phyloP scores from a whole-genome alignment of 2,113 vertebrate species.

The Ciconia boyciana region DNA sequence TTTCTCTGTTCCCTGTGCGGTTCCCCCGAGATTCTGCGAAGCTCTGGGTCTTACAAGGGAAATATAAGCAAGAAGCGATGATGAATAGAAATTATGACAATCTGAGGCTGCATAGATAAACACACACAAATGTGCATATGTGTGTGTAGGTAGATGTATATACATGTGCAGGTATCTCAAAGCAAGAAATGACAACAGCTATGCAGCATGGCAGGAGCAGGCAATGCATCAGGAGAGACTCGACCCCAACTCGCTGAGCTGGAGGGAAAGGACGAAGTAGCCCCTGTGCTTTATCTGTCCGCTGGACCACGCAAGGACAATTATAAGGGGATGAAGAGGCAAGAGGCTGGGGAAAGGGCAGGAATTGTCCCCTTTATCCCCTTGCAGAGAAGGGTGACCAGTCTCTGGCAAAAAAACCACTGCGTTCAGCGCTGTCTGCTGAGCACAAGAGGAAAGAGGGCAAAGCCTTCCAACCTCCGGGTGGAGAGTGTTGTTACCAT shows the following conservation, averaged over 20 bases:
- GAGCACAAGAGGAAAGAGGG: not conserved
- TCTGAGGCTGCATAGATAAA: not conserved
- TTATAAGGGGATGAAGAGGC: not conserved
- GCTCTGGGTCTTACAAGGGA: not conserved
- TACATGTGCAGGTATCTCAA: not conserved
- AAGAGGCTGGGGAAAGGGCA: not conserved
- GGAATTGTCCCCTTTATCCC: not conserved
- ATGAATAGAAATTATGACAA: not conserved
- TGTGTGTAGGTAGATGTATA: rapidly evolving
- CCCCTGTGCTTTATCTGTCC: not conserved
- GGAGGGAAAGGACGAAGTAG: not conserved
- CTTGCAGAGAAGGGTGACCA: not conserved
- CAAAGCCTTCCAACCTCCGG: not conserved
- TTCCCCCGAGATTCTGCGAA: not conserved
- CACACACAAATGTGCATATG: not conserved
- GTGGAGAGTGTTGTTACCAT: not conserved
- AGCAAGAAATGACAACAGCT: not conserved
- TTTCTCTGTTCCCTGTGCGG: not conserved
- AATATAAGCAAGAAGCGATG: not conserved
- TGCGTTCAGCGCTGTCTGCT: not conserved
- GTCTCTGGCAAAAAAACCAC: not conserved
- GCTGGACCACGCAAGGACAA: not conserved
- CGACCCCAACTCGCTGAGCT: rapidly evolving
- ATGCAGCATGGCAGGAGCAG: not conserved
- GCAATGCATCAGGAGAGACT: rapidly evolving